Evolutionary conservation across 30 jellyfish, hydroid and myxozoan genomes (phyloP).

Genomic region (Mastigias papua): DNA sequence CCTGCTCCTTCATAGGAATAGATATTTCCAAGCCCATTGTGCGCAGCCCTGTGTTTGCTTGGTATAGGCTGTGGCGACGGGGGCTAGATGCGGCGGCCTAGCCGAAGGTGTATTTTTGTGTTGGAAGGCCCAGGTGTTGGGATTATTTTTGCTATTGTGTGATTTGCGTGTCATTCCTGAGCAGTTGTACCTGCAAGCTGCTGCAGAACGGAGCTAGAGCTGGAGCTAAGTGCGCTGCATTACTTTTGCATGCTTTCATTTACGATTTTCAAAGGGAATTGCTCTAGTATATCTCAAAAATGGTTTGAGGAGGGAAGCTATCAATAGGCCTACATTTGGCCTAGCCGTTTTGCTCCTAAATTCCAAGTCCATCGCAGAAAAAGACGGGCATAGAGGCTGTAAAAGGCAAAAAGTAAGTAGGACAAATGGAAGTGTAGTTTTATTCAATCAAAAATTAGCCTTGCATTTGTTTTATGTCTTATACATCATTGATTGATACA

Average conservation of each 20-base stretch:
- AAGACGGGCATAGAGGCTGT: conserved; percentile 1
- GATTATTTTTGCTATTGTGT: conserved; percentile 61
- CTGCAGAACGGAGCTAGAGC: conserved; percentile 64
- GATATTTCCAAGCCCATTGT: background rate
- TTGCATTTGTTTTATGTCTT: background rate
- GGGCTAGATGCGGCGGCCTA: conserved; percentile 29
- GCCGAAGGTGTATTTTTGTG: background rate
- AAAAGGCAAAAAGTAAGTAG: conserved; percentile 3
- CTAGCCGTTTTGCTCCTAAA: background rate
- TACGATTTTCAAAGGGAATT: background rate
- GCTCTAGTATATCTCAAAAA: background rate
- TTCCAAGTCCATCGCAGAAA: background rate
- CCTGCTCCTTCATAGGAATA: background rate
- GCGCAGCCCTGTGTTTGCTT: background rate
- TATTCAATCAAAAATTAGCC: background rate
- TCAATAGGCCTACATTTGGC: conserved; percentile 22
- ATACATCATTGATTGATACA: too few species aligned
- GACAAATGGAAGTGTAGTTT: background rate
- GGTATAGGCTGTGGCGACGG: background rate
- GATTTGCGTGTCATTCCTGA: conserved; percentile 47
- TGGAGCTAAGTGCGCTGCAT: conserved; percentile 57
- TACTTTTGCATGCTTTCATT: background rate
- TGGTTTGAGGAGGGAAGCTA: background rate
- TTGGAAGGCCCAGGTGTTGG: conserved; percentile 50
- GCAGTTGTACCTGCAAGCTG: conserved; percentile 75